Evolutionary conservation across 1,140 invertebrate genomes (phyloP).

Genomic region (Brachionus sp.): DNA sequence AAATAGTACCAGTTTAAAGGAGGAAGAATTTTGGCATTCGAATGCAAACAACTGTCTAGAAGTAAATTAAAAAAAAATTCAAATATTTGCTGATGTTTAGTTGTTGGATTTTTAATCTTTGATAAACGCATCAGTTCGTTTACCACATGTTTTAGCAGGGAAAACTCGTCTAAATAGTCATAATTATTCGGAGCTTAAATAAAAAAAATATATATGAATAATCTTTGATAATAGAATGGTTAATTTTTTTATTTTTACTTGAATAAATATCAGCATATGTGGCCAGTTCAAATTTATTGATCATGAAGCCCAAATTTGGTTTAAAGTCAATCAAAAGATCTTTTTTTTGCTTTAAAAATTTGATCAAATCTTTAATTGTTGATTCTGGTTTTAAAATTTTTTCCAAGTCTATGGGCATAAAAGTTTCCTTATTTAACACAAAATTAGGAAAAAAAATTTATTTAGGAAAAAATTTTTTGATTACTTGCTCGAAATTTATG

Average conservation of each 20-base stretch:
- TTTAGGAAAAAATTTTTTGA: neutral
- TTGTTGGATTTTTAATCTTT: neutral
- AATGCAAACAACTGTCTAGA: neutral
- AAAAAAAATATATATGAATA: neutral
- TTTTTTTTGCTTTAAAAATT: constrained; percentile 27
- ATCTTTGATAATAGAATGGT: neutral
- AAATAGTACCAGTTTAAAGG: constrained; percentile 40
- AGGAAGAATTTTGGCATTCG: constrained; percentile 19
- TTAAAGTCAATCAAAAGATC: neutral
- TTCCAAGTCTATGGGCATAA: constrained; percentile 2
- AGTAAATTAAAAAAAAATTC: constrained; percentile 20
- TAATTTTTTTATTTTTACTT: neutral
- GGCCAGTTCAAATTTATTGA: neutral
- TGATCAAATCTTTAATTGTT: constrained; percentile 14
- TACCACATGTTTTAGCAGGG: neutral
- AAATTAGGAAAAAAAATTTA: neutral
- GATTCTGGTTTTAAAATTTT: constrained; percentile 17
- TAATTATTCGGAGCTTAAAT: constrained; percentile 18
- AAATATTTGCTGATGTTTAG: neutral
- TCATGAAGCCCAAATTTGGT: neutral
- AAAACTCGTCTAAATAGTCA: constrained; percentile 30
- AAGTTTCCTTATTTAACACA: neutral
- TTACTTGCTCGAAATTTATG: constrained; percentile 2
- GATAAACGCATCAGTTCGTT: neutral
- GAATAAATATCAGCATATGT: constrained; percentile 10